A percentile compares a stretch with the other conserved stretches of the same genome.
Conservation (phyloP, 2,797 vertebrate genomes). For the Falco cherrug region DNA sequence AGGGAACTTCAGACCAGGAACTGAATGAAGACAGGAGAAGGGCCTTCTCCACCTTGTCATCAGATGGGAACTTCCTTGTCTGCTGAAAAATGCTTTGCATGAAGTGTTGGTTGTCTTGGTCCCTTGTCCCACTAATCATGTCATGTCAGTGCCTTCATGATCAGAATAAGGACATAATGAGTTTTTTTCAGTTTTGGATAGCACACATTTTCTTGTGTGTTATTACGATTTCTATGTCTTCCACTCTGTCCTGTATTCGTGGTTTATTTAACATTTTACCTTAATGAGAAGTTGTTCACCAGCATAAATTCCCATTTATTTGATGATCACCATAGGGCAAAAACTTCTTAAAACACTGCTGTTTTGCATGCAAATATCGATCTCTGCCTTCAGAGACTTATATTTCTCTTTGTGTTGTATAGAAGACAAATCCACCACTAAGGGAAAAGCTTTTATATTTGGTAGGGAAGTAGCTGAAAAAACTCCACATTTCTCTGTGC, state of each 20-base stretch:
- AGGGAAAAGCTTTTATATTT: neutral
- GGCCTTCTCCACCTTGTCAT: neutral
- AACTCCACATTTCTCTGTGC: neutral
- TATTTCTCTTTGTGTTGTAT: neutral
- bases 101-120: neutral
- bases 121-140: neutral
- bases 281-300: neutral
- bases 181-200: neutral
- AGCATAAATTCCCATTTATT: neutral
- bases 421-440: neutral
- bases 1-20: neutral
- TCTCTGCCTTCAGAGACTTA: neutral
- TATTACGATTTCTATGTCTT: neutral
- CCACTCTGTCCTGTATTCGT: neutral
- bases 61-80: neutral
- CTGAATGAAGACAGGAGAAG: neutral
- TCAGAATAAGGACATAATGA: neutral
- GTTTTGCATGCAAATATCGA: neutral
- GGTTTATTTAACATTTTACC: neutral
- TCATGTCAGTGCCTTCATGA: neutral
- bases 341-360: neutral
- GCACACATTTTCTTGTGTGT: neutral
- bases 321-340: neutral
- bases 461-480: neutral
- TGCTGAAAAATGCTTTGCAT: neutral